These are phyloP conservation scores for Nomada goodeniana DNA, from an alignment of 2,888 invertebrate genomes.

Conservation along the genomic window DNA sequence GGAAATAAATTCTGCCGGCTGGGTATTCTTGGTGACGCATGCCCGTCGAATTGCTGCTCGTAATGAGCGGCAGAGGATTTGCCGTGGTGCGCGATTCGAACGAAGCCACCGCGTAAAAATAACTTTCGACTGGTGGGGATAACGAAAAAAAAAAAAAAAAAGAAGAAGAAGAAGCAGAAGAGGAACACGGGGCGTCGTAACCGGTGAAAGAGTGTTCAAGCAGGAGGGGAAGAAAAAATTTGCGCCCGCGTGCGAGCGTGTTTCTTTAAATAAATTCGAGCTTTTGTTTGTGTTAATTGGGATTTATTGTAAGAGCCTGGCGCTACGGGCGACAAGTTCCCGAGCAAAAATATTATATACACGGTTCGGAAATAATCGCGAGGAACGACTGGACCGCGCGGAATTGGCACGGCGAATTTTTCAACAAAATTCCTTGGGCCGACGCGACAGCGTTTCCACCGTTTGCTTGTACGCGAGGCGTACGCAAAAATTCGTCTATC, in stretches of 20 bases:
- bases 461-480: too few species aligned
- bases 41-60: constrained; percentile 33
- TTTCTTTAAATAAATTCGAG: background rate
- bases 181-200: constrained; percentile 3
- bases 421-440: too few species aligned
- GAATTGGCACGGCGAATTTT: too few species aligned
- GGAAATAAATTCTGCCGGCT: constrained; percentile 61
- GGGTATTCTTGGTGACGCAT: constrained; percentile 55
- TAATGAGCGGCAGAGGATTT: constrained; percentile 46
- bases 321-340: too few species aligned
- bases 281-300: background rate
- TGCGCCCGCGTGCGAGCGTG: background rate
- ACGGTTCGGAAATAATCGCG: too few species aligned
- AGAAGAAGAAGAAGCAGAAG: too few species aligned
- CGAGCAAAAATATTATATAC: too few species aligned
- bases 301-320: too few species aligned
- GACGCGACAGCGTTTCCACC: too few species aligned
- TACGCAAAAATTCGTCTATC: too few species aligned
- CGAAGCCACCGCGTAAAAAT: constrained; percentile 24
- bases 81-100: constrained; percentile 12
- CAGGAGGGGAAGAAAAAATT: background rate
- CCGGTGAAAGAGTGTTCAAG: background rate
- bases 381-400: too few species aligned
- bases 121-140: background rate
- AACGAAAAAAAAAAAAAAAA: background rate